These are phyloP conservation scores for Acrossocheilus fasciatus DNA, from an alignment of 2,797 vertebrate genomes.

Conservation along the genomic window DNA sequence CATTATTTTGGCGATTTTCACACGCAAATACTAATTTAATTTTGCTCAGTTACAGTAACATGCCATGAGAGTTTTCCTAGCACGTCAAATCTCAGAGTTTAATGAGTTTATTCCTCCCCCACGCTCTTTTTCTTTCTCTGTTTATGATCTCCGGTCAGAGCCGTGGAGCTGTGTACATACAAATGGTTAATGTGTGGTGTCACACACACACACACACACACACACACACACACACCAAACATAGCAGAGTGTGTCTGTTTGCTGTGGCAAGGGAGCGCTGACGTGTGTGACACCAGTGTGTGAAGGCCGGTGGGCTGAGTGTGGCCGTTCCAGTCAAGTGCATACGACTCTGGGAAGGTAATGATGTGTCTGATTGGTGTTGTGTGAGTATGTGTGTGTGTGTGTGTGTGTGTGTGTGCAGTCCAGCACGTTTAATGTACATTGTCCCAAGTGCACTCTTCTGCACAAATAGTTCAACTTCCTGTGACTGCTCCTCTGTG, in stretches of 20 bases:
- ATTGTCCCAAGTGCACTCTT: constrained; percentile 18
- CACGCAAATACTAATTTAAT: neutral
- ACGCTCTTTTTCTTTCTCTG: neutral
- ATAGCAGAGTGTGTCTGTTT: constrained; percentile 54
- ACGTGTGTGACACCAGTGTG: constrained; percentile 60
- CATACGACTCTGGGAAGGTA: constrained; percentile 30
- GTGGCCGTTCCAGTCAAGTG: constrained; percentile 19
- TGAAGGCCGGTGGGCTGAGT: constrained; percentile 53
- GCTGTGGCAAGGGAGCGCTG: constrained; percentile 55
- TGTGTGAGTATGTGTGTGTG: constrained; percentile 32
- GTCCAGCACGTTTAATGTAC: constrained; percentile 40
- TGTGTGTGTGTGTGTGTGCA: constrained; percentile 11
- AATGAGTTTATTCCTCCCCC: constrained; percentile 16
- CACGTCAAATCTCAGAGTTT: neutral
- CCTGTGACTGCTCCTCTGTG: constrained; percentile 36
- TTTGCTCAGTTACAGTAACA: neutral
- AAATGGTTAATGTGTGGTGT: constrained; percentile 6
- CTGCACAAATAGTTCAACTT: constrained; percentile 34
- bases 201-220: no score
- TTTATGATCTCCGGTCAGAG: constrained; percentile 18
- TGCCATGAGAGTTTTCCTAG: neutral
- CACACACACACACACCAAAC: constrained; percentile 35
- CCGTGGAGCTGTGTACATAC: neutral
- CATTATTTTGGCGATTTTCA: neutral
- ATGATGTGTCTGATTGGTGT: constrained; percentile 42